These are phyloP conservation scores for Seriola dumerili DNA, from an alignment of 2,113 vertebrate genomes.

Conservation along the genomic window DNA sequence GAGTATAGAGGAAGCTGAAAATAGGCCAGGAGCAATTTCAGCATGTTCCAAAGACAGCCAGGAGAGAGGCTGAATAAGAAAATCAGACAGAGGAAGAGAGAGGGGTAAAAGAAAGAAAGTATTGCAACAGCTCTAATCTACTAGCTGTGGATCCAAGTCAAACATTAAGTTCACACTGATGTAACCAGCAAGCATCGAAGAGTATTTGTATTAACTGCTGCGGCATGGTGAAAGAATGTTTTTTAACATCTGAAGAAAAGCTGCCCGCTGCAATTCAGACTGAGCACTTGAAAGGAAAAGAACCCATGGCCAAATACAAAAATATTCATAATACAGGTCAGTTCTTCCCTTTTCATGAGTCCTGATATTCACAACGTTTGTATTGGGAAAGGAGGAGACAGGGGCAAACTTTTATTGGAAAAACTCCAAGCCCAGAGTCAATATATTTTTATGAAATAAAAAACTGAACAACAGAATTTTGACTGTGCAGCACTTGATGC, in stretches of 20 bases:
- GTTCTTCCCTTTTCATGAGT: background rate
- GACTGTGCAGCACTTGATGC: background rate
- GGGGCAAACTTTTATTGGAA: background rate
- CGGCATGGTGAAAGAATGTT: background rate
- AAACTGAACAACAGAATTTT: background rate
- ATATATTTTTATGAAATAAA: background rate
- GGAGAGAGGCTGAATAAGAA: background rate
- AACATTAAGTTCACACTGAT: constrained; percentile 4
- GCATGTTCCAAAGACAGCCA: constrained; percentile 33
- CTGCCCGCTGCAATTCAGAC: background rate
- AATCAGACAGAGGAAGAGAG: background rate
- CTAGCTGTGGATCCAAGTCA: background rate
- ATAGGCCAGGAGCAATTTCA: constrained; percentile 45
- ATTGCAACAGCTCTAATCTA: background rate
- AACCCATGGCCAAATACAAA: background rate
- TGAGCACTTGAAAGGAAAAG: background rate
- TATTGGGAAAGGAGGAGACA: background rate
- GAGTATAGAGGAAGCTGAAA: constrained; percentile 48
- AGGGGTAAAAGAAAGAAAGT: background rate
- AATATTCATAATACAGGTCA: background rate
- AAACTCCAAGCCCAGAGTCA: constrained; percentile 12
- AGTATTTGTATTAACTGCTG: constrained; percentile 9
- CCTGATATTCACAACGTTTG: background rate
- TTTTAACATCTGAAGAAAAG: constrained; percentile 27
- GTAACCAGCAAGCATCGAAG: background rate